Evolutionary conservation across 2,113 vertebrate genomes (phyloP).

Genomic region (Shinisaurus crocodilurus): DNA sequence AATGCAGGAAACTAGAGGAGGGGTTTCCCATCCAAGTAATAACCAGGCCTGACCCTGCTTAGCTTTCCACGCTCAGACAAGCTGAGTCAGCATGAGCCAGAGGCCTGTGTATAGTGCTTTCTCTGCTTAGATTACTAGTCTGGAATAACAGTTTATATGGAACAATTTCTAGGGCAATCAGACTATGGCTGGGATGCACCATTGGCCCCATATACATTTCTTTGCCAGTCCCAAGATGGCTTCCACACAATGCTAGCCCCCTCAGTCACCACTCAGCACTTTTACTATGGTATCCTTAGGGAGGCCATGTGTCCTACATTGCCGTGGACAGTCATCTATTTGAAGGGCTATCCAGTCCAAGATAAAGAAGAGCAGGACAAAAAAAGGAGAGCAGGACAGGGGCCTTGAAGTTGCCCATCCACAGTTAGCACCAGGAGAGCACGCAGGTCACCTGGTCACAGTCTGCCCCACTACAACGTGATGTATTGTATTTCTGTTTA

Average conservation of each 20-base stretch:
- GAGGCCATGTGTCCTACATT: no score
- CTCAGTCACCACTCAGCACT: background rate
- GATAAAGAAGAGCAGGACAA: background rate
- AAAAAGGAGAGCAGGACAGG: background rate
- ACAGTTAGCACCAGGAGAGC: background rate
- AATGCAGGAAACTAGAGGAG: no score
- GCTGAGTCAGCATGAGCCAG: no score
- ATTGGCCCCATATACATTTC: background rate
- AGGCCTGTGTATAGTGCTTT: no score
- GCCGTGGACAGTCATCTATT: background rate
- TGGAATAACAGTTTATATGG: constrained; percentile 15
- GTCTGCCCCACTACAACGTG: background rate
- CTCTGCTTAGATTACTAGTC: background rate
- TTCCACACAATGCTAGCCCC: background rate
- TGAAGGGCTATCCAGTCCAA: background rate
- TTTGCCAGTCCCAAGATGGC: background rate
- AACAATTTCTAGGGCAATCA: background rate
- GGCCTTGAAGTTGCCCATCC: background rate
- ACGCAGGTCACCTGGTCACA: background rate
- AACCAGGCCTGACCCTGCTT: no score
- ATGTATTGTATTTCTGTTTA: background rate
- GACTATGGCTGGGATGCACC: background rate
- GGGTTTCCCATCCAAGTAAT: no score
- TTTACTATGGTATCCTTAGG: no score
- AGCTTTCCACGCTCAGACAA: no score